Conservation (phyloP, 2,797 vertebrate genomes). For the Gobio occitaniae region DNA sequence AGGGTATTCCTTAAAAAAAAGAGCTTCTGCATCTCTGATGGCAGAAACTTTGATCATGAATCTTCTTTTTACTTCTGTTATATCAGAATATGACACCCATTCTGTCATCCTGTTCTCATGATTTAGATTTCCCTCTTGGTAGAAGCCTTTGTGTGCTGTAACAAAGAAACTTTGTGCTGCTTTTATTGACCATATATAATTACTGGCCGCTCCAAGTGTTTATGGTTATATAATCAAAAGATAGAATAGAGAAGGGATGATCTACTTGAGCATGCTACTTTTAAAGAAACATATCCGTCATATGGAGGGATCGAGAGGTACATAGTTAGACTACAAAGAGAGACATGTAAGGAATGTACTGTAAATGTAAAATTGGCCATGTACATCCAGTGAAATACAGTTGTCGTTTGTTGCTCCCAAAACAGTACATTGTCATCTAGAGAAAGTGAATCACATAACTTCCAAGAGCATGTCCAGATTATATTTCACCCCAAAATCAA, state of each 20-base stretch:
- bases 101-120: slow-evolving; percentile 17
- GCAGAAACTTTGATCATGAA: slow-evolving; percentile 41
- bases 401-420: neutral
- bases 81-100: slow-evolving; percentile 38
- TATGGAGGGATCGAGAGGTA: slow-evolving; percentile 25
- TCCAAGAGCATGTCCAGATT: neutral
- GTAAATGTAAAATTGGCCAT: neutral
- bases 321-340: neutral
- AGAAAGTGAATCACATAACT: neutral
- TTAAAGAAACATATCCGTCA: slow-evolving; percentile 18
- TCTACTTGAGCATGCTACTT: slow-evolving; percentile 33
- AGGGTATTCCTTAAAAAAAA: slow-evolving; percentile 25
- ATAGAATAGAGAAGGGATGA: slow-evolving; percentile 38
- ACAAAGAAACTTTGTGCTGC: slow-evolving; percentile 44
- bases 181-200: slow-evolving; percentile 50
- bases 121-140: slow-evolving; percentile 12
- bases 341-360: neutral
- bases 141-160: slow-evolving; percentile 46
- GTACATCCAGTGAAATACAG: neutral
- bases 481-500: neutral
- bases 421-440: neutral
- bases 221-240: slow-evolving; percentile 43
- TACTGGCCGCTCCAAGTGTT: slow-evolving; percentile 44
- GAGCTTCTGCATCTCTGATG: slow-evolving; percentile 37
- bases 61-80: slow-evolving; percentile 39